Conservation (phyloP, 2,113 vertebrate species). For the Reinhardtius hippoglossoides region DNA sequence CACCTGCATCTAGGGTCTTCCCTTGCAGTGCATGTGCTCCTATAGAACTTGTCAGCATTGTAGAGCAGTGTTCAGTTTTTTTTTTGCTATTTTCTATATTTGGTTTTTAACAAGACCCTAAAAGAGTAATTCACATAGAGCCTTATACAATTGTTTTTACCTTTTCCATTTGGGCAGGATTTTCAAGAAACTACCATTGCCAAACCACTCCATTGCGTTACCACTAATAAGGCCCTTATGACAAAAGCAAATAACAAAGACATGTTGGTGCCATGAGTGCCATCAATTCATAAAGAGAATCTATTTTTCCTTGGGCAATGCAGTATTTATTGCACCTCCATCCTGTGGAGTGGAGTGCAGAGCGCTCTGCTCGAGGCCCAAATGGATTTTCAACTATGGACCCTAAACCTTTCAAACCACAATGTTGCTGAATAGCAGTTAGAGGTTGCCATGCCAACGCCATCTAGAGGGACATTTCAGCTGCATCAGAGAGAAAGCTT, state of each 20-base stretch:
- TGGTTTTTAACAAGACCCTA: slow-evolving; percentile 29
- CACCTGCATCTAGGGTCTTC: neutral
- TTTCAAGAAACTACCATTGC: slow-evolving; percentile 46
- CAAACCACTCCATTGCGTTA: slow-evolving; percentile 58
- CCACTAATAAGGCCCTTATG: slow-evolving; percentile 56
- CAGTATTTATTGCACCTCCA: slow-evolving; percentile 84
- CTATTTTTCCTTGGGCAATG: slow-evolving; percentile 72
- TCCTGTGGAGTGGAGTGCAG: slow-evolving; percentile 74
- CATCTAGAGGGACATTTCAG: slow-evolving; percentile 92
- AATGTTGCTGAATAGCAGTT: slow-evolving; percentile 94
- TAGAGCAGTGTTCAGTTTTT: slow-evolving; percentile 7
- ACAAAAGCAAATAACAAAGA: slow-evolving; percentile 69
- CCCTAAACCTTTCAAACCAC: slow-evolving; percentile 94
- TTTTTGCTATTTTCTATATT: slow-evolving; percentile 45
- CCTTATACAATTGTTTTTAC: slow-evolving; percentile 21
- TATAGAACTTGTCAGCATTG: slow-evolving; percentile 9
- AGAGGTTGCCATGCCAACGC: slow-evolving; percentile 98
- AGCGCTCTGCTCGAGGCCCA: slow-evolving; percentile 90
- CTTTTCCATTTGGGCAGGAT: slow-evolving; percentile 51
- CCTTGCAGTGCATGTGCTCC: neutral
- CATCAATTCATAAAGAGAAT: slow-evolving; percentile 83
- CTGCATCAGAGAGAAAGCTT: slow-evolving; percentile 92
- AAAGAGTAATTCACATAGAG: slow-evolving; percentile 16
- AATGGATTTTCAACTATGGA: slow-evolving; percentile 98
- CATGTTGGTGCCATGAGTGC: slow-evolving; percentile 72